Evolutionary conservation across 1,140 invertebrate species (phyloP).

Genomic region (Pomacea maculata): DNA sequence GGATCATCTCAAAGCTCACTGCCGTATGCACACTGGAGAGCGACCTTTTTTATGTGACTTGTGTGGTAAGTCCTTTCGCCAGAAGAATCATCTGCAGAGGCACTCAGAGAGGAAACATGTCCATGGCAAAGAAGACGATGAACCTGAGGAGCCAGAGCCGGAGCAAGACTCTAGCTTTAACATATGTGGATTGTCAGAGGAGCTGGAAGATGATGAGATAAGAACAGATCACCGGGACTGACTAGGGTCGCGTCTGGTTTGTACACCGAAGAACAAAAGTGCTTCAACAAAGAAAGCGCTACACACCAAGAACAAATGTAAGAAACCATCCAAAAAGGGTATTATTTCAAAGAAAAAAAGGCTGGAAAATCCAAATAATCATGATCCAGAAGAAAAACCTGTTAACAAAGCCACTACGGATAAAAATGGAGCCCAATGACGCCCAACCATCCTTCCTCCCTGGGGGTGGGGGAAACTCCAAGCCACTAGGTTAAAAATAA

Average conservation of each 20-base stretch:
- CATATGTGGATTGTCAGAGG: conserved; percentile 17
- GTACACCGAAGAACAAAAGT: neutral
- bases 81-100: conserved; percentile 37
- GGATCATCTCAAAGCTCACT: conserved; percentile 91
- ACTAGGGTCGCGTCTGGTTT: conserved; percentile 27
- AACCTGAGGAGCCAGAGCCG: conserved; percentile 6
- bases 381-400: too few relatives aligned
- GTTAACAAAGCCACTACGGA: too few relatives aligned
- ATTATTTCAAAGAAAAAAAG: conserved; percentile 12
- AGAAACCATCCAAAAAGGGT: conserved; percentile 6
- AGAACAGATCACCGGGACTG: conserved; percentile 22
- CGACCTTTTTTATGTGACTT: conserved; percentile 97
- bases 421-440: too few relatives aligned
- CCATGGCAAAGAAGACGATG: conserved; percentile 9
- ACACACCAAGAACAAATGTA: neutral
- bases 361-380: too few relatives aligned
- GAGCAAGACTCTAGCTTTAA: conserved; percentile 16
- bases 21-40: conserved; percentile 95
- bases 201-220: conserved; percentile 19
- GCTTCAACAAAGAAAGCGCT: conserved; percentile 3
- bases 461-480: too few relatives aligned
- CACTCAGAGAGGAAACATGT: conserved; percentile 31
- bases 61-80: conserved; percentile 71
- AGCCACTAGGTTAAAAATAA: too few relatives aligned
- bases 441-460: too few relatives aligned